A percentile compares a stretch with the other conserved stretches of the same genome.
These are phyloP conservation scores for Misgurnus mizolepis DNA, from an alignment of 2,113 vertebrate genomes.

Conservation along the genomic window DNA sequence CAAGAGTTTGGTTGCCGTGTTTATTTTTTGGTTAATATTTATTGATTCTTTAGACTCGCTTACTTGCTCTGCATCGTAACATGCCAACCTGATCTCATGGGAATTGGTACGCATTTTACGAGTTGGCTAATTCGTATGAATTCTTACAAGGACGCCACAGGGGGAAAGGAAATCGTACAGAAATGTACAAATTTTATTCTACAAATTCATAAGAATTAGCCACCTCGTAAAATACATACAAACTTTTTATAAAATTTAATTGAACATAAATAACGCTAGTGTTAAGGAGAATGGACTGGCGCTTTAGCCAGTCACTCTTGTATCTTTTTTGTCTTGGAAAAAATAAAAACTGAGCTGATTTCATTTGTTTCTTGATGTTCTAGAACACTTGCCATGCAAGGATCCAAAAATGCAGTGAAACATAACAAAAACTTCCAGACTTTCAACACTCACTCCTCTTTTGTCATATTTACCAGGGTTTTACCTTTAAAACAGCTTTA, in stretches of 20 bases:
- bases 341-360: neutral
- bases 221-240: too few species aligned
- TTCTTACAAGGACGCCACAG: too few species aligned
- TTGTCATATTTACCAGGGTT: neutral
- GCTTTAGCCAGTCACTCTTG: constrained; percentile 46
- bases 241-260: too few species aligned
- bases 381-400: constrained; percentile 13
- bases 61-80: neutral
- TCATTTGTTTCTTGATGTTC: neutral
- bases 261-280: too few species aligned
- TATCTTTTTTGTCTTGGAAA: constrained; percentile 52
- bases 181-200: too few species aligned
- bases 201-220: too few species aligned
- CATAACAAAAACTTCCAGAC: neutral
- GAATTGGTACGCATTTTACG: too few species aligned
- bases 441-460: neutral
- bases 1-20: neutral
- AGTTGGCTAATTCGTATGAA: too few species aligned
- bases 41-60: neutral
- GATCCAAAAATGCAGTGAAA: neutral
- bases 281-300: constrained; percentile 39
- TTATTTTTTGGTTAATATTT: neutral
- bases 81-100: neutral
- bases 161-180: too few species aligned
- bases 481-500: too few species aligned